These are phyloP conservation scores for Diadumene lineata DNA, from an alignment of 92 coral and sea anemone species.

Conservation along the genomic window DNA sequence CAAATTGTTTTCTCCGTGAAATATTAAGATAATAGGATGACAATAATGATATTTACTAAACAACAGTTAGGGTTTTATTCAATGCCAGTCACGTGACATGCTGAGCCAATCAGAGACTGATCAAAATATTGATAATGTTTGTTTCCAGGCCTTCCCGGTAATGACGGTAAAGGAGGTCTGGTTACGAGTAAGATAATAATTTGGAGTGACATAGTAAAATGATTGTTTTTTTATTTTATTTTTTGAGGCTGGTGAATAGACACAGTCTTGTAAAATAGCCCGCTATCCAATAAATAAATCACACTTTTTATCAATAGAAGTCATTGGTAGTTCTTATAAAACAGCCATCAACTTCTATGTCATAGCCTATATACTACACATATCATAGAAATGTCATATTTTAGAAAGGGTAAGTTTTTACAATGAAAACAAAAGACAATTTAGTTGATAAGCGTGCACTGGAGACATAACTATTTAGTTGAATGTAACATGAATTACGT, in stretches of 20 bases:
- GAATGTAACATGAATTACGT: no score
- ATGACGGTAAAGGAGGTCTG: background rate
- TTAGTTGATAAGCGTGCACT: no score
- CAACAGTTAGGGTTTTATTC: constrained; percentile 10
- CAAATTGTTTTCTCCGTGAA: constrained; percentile 3
- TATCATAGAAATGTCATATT: no score
- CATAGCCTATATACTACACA: no score
- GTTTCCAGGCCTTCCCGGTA: constrained; percentile 1
- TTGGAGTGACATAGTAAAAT: background rate
- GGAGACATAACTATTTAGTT: no score
- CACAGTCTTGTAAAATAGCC: constrained; percentile 15
- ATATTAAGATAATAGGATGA: background rate
- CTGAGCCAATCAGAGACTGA: constrained; percentile 2
- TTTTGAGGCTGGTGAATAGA: constrained; percentile 1
- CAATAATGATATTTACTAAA: background rate
- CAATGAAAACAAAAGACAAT: no score
- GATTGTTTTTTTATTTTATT: background rate
- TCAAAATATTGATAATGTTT: background rate
- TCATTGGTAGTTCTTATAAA: background rate
- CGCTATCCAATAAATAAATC: constrained; percentile 1
- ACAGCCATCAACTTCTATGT: no score
- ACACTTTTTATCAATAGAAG: background rate
- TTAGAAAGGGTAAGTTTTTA: no score
- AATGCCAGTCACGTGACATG: background rate
- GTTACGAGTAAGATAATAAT: background rate